phyloP scores from a whole-genome alignment of 2,797 vertebrate species.

The Chiroxiphia lanceolata region DNA sequence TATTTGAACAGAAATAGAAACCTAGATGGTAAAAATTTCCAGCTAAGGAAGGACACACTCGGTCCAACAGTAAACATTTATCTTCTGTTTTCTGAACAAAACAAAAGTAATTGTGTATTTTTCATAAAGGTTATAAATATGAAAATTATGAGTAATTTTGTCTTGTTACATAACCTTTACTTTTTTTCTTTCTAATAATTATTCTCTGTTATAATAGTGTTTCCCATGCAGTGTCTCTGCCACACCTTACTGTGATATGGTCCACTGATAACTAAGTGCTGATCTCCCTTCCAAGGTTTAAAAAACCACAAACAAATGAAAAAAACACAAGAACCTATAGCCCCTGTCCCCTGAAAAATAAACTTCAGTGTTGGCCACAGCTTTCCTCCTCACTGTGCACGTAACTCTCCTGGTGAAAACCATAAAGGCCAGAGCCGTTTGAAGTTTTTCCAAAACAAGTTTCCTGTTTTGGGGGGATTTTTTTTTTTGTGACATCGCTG shows the following conservation, averaged over 20 bases:
- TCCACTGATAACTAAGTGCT: neutral
- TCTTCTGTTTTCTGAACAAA: neutral
- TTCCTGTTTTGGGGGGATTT: neutral
- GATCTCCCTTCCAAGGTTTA: neutral
- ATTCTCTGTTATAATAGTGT: neutral
- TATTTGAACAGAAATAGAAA: neutral
- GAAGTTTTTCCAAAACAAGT: neutral
- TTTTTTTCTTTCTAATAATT: neutral
- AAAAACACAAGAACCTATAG: accelerated
- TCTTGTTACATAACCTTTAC: neutral
- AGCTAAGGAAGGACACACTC: neutral
- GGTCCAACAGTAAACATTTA: neutral
- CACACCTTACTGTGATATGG: neutral
- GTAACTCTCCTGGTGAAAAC: neutral
- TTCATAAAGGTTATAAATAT: neutral
- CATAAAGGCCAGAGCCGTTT: neutral
- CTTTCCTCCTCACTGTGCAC: neutral
- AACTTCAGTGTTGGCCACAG: neutral
- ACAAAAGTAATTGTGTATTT: neutral
- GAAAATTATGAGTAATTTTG: neutral
- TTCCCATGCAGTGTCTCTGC: neutral
- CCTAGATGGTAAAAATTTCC: neutral
- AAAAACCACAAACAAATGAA: neutral
- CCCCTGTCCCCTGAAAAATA: neutral
- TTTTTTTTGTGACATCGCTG: neutral